Evolutionary conservation across 2,797 vertebrate genomes (phyloP).

Genomic region (Muscicapa comitata): DNA sequence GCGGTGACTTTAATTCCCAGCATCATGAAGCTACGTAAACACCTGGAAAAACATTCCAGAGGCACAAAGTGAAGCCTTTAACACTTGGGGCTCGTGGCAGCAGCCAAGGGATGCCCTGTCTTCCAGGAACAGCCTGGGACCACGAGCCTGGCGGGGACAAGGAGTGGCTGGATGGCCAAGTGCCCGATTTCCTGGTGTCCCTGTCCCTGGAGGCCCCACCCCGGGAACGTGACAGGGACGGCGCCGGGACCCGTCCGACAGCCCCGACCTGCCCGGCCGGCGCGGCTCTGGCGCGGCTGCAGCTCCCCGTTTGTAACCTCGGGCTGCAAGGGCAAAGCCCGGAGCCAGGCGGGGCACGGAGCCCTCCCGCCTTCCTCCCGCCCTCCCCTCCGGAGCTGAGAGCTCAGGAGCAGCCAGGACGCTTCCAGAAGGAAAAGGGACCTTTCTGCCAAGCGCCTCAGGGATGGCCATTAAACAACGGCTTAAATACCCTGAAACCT

Average conservation of each 20-base stretch:
- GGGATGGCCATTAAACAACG: no score
- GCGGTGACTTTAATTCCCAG: not conserved
- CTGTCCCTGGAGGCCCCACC: not conserved
- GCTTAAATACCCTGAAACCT: not conserved
- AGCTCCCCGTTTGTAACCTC: constrained; percentile 27
- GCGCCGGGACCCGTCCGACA: not conserved
- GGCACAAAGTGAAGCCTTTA: not conserved
- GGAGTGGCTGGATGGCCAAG: accelerated
- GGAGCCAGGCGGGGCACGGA: not conserved
- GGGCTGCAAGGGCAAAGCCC: not conserved
- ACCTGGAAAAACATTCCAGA: not conserved
- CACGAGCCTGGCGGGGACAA: accelerated
- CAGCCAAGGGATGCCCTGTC: not conserved
- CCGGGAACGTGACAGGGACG: not conserved
- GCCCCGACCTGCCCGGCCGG: not conserved
- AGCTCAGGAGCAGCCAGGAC: not conserved
- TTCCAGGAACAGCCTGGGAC: not conserved
- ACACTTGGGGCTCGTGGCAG: accelerated
- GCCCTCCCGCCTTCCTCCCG: not conserved
- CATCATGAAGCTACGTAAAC: accelerated
- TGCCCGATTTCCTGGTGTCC: accelerated
- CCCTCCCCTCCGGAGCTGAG: not conserved
- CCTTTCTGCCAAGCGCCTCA: accelerated
- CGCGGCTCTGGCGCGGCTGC: not conserved
- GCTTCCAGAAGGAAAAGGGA: not conserved